Base-by-base conservation (phyloP, 2,113 vertebrate species). In the Pterocles burchelli region DNA sequence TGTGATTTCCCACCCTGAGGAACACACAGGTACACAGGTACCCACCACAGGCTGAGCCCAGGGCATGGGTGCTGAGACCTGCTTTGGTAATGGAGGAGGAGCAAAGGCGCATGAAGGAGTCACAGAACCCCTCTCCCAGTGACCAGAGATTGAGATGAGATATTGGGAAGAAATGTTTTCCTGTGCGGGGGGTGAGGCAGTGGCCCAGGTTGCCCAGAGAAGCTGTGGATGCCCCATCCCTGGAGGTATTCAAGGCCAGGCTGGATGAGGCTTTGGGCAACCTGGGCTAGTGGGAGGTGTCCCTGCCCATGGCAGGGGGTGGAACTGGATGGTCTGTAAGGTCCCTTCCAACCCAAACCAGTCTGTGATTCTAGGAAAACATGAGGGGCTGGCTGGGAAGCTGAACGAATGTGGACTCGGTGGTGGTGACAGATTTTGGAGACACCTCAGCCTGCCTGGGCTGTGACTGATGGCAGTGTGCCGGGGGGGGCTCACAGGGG, bases 391-490 rank as follows among this genome's bases (percentile, higher is more conserved):
- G 68, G 26, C 57, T 45, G 57, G 36, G 49, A 26, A 83, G 24
- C 58, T 0, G 7, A 77, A 46, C 9, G 7, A 26, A 17, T 24
- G n/a, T 26, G 52, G 4, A 7, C 55, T 61, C 1, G 4, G 34
- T 24, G 31, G 33, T 46, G 25, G 13, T 26, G 41, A 36, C n/a
- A 43, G 13, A 45, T 34, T 90, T 94, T 70, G 72, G 57, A 54
- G 48, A 54, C 25, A 17, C 31, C 41, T 77, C 83, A 55, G 17
- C 10, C 62, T 83, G 58, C 13, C 66, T 2, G 5, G 52, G 38
- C 76, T 86, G 71, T 11, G 38, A 41, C n/a, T n/a, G n/a, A 2
- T 0, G 0, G 59, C 46, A 73, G 18, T 0, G 0, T 71, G 57
- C n/a, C 0, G 0, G n/a, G 26, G 26, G 38, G 38, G 34, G 34